Conservation (phyloP, 1,140 invertebrate genomes). For the Microvelia longipes region DNA sequence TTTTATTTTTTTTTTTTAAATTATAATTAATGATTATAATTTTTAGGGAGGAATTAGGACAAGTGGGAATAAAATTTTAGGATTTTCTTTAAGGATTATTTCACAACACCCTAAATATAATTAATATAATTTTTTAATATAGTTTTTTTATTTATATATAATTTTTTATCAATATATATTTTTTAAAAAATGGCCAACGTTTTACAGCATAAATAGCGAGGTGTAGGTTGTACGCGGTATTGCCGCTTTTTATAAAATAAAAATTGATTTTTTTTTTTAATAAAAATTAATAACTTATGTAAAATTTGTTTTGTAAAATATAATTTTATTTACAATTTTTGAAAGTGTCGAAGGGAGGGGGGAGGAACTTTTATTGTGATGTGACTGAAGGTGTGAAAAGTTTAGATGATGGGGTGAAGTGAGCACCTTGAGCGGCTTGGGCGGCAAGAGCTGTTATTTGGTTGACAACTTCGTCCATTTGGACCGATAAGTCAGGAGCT, state of each 20-base stretch:
- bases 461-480: slow-evolving; percentile 69
- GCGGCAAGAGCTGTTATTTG: slow-evolving; percentile 62
- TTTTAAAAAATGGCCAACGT: slow-evolving; percentile 12
- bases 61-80: no score
- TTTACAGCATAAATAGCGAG: neutral
- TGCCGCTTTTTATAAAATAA: neutral
- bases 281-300: neutral
- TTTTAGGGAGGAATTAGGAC: no score
- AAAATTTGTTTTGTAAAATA: neutral
- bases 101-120: no score
- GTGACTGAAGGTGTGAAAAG: slow-evolving; percentile 14
- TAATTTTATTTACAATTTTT: slow-evolving; percentile 7
- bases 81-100: no score
- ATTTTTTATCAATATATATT: slow-evolving; percentile 13
- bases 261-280: neutral
- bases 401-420: slow-evolving; percentile 22
- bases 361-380: slow-evolving; percentile 11
- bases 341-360: slow-evolving; percentile 12
- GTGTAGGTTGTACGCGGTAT: neutral
- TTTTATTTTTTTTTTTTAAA: no score
- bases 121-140: slow-evolving; percentile 15
- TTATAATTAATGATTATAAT: no score
- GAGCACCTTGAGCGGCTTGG: slow-evolving; percentile 37
- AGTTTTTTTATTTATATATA: slow-evolving; percentile 1
- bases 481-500: slow-evolving; percentile 39